Conservation (phyloP, 2,888 invertebrate genomes). For the Seladonia tumulorum region DNA sequence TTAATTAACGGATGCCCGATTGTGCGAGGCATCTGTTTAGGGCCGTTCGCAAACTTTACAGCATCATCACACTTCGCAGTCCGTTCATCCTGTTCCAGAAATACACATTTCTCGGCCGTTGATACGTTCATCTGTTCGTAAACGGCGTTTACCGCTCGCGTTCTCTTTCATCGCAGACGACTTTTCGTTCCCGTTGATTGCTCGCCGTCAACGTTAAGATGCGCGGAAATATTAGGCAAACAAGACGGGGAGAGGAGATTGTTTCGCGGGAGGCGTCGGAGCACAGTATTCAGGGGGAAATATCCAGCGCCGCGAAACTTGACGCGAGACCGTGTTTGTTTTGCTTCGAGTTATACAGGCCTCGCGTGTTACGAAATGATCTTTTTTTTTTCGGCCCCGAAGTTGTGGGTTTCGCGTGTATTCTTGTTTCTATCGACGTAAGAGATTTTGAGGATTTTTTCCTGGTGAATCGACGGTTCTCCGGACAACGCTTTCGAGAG, state of each 20-base stretch:
- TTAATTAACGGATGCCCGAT: background rate
- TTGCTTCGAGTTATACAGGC: background rate
- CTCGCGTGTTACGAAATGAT: background rate
- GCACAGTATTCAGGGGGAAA: background rate
- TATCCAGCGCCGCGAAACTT: background rate
- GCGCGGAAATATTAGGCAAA: slow-evolving; percentile 38
- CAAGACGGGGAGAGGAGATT: background rate
- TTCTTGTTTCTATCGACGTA: background rate
- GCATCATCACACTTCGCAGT: slow-evolving; percentile 22
- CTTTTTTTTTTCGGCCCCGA: background rate
- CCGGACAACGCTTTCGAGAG: background rate
- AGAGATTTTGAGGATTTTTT: background rate
- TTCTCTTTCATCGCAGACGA: slow-evolving; percentile 3
- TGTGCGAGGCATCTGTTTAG: slow-evolving; percentile 3
- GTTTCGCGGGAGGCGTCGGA: background rate
- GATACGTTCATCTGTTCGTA: slow-evolving; percentile 40
- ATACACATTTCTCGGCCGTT: slow-evolving; percentile 49
- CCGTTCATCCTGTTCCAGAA: slow-evolving; percentile 54
- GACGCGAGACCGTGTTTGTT: background rate
- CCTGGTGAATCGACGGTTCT: background rate
- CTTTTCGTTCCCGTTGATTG: slow-evolving; percentile 40
- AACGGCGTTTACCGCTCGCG: slow-evolving; percentile 7
- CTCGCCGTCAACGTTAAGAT: slow-evolving; percentile 38
- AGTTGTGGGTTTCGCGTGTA: background rate
- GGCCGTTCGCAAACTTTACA: slow-evolving; percentile 23